A percentile compares a stretch with the other conserved stretches of the same genome.
Evolutionary conservation across 2,797 vertebrate species (phyloP).

Genomic region (Delichon dasypus): DNA sequence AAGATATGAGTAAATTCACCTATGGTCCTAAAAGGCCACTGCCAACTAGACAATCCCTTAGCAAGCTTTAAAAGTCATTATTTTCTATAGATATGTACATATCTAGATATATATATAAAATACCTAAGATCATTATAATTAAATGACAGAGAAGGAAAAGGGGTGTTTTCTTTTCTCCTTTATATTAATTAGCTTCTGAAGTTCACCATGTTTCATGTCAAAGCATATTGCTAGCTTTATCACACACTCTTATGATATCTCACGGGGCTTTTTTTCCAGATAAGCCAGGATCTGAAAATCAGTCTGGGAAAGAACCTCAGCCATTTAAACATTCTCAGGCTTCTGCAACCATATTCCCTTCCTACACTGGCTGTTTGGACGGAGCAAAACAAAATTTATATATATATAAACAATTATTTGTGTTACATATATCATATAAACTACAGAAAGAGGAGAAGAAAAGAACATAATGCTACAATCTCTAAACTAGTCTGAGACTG

Average conservation of each 20-base stretch:
- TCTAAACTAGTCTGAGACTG: not conserved
- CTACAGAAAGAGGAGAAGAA: not conserved
- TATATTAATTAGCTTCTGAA: not conserved
- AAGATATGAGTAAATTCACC: not conserved
- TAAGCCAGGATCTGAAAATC: not conserved
- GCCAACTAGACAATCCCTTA: not conserved
- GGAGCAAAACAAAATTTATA: not conserved
- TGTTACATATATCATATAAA: not conserved
- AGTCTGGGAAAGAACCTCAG: not conserved
- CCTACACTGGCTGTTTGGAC: not conserved
- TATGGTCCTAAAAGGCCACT: not conserved
- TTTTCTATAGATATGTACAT: not conserved
- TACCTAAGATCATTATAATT: not conserved
- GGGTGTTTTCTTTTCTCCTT: not conserved
- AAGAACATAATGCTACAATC: not conserved
- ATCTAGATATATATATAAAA: not conserved
- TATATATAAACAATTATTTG: not conserved
- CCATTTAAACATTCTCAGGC: not conserved
- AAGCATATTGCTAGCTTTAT: not conserved
- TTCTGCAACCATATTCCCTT: not conserved
- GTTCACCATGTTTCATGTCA: not conserved
- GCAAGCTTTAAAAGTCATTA: not conserved
- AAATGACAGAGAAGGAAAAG: not conserved
- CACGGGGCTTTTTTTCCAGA: accelerated
- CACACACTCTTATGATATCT: not conserved